Percentiles rank a stretch among this genome's conserved stretches.
These are phyloP conservation scores for Platycercus adscitus DNA, from an alignment of 2,113 vertebrate genomes.

Conservation along the genomic window DNA sequence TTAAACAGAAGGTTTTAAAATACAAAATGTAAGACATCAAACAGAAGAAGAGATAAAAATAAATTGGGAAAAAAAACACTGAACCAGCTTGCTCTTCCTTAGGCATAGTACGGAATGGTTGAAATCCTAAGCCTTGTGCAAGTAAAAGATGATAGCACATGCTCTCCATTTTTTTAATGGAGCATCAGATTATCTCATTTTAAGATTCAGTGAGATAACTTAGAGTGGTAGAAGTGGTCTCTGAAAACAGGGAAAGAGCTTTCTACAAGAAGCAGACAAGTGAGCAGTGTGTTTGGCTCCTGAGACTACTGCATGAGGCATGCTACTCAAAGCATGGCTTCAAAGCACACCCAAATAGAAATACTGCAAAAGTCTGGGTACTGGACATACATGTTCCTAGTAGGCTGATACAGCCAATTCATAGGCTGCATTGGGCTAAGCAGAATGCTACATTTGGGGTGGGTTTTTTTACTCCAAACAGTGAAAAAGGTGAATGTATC, in stretches of 20 bases:
- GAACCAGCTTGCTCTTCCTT: not conserved
- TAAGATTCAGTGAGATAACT: not conserved
- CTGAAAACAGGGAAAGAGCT: not conserved
- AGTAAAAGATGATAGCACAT: not conserved
- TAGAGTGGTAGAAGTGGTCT: not conserved
- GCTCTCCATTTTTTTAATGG: not conserved
- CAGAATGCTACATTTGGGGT: accelerated
- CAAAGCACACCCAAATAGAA: not conserved
- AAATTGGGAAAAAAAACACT: not conserved
- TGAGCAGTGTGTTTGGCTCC: not conserved
- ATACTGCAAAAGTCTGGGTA: not conserved
- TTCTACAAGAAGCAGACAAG: not conserved
- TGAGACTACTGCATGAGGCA: not conserved
- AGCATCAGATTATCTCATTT: not conserved
- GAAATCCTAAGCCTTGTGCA: not conserved
- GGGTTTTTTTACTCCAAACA: not conserved
- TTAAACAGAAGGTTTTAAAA: not conserved
- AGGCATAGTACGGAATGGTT: not conserved
- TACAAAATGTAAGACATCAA: not conserved
- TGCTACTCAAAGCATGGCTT: accelerated
- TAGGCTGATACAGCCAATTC: not conserved
- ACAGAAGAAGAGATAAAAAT: not conserved
- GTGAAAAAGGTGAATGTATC: not conserved
- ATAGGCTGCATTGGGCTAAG: too few species aligned
- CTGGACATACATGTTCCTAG: not conserved